Evolutionary conservation across 2,888 invertebrate genomes (phyloP).

Genomic region (Hemicrepidius hirtus): DNA sequence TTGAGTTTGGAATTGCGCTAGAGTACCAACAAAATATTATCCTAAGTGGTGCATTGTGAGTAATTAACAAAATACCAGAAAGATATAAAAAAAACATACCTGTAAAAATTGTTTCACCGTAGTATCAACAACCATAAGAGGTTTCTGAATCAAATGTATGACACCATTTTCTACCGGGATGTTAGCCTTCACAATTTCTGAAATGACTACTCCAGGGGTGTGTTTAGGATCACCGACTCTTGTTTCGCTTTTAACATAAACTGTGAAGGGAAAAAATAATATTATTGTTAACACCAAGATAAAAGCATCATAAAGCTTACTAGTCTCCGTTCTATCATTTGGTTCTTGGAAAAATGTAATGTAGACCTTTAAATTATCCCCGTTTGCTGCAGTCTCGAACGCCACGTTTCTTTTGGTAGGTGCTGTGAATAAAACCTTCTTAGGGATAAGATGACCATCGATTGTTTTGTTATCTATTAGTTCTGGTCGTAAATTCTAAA

Average conservation of each 20-base stretch:
- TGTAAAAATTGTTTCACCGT: slow-evolving; percentile 89
- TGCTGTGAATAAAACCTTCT: slow-evolving; percentile 89
- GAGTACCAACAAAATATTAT: background rate
- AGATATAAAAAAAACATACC: slow-evolving; percentile 75
- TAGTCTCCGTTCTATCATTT: slow-evolving; percentile 79
- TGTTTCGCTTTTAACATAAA: slow-evolving; percentile 91
- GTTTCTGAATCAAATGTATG: slow-evolving; percentile 92
- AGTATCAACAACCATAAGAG: slow-evolving; percentile 94
- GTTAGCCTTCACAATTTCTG: slow-evolving; percentile 91
- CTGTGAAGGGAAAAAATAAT: too few species aligned
- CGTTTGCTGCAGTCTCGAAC: slow-evolving; percentile 87
- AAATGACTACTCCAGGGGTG: slow-evolving; percentile 88
- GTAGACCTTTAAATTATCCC: slow-evolving; percentile 89
- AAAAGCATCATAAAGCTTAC: slow-evolving; percentile 69
- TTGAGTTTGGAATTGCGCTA: slow-evolving; percentile 25
- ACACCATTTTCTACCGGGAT: slow-evolving; percentile 95
- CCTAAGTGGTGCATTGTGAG: background rate
- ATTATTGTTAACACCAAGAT: too few species aligned
- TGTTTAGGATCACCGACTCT: slow-evolving; percentile 85
- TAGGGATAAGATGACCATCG: slow-evolving; percentile 92
- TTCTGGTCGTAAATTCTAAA: slow-evolving; percentile 71
- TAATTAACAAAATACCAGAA: slow-evolving; percentile 19
- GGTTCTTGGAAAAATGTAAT: slow-evolving; percentile 85
- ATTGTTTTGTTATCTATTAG: slow-evolving; percentile 89
- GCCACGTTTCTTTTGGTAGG: slow-evolving; percentile 84